These are phyloP conservation scores for Hirtodrosophila duncani DNA, from an alignment of 2,888 invertebrate genomes.

Conservation along the genomic window DNA sequence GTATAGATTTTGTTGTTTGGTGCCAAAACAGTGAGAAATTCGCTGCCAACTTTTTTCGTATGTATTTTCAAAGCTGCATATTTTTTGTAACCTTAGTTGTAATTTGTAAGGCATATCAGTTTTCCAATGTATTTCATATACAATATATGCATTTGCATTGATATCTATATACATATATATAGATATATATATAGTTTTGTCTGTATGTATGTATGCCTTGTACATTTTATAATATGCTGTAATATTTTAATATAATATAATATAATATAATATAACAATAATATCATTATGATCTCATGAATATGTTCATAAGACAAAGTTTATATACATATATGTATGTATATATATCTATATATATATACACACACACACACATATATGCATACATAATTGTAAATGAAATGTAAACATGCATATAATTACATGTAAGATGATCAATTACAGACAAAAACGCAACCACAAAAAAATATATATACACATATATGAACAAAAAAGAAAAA, in stretches of 20 bases:
- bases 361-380: too few relatives aligned
- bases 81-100: slow-evolving; percentile 19
- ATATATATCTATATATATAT: too few relatives aligned
- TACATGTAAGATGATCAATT: too few relatives aligned
- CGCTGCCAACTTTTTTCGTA: slow-evolving; percentile 38
- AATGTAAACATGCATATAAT: too few relatives aligned
- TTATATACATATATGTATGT: not conserved
- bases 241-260: slow-evolving; percentile 50
- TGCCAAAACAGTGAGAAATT: slow-evolving; percentile 56
- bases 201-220: slow-evolving; percentile 41
- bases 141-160: slow-evolving; percentile 16
- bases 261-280: slow-evolving; percentile 18
- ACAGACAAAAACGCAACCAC: too few relatives aligned
- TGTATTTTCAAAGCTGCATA: slow-evolving; percentile 7
- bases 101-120: slow-evolving; percentile 16
- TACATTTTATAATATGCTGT: slow-evolving; percentile 65
- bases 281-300: slow-evolving; percentile 77
- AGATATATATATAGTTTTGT: slow-evolving; percentile 23
- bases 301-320: slow-evolving; percentile 75
- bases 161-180: slow-evolving; percentile 26
- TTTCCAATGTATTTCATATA: slow-evolving; percentile 13
- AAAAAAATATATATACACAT: too few relatives aligned
- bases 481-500: too few relatives aligned
- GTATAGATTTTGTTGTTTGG: slow-evolving; percentile 52
- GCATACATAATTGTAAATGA: too few relatives aligned